Conservation (phyloP, 1,140 invertebrate species). For the Ladona fulva region DNA sequence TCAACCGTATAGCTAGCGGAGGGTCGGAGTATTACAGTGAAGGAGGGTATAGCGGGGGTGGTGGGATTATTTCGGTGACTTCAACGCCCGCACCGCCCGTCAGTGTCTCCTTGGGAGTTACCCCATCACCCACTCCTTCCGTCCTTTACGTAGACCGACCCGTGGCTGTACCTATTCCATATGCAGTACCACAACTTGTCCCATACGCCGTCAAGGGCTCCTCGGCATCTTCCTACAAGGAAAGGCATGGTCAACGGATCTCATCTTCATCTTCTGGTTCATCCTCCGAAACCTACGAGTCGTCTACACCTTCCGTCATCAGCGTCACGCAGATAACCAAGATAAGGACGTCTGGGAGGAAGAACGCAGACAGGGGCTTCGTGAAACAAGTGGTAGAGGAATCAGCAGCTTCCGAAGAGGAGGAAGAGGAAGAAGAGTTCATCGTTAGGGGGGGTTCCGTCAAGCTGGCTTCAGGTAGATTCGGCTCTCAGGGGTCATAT, state of each 20-base stretch:
- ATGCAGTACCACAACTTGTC: slow-evolving; percentile 37
- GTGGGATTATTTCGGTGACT: too few species aligned
- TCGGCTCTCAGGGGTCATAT: neutral
- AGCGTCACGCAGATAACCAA: neutral
- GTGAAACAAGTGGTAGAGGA: neutral
- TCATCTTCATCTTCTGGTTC: neutral
- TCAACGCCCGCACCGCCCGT: too few species aligned
- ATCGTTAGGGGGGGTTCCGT: neutral
- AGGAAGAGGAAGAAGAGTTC: neutral
- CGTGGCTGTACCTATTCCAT: slow-evolving; percentile 32
- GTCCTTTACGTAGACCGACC: neutral
- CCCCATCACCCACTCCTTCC: neutral
- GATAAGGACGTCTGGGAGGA: neutral
- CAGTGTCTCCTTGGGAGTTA: too few species aligned
- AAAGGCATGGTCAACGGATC: neutral
- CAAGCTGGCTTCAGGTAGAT: neutral
- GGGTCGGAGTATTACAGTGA: too few species aligned
- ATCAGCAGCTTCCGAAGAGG: neutral
- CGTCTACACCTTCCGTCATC: neutral
- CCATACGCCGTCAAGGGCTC: slow-evolving; percentile 22
- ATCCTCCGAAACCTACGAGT: neutral
- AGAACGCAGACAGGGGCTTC: neutral
- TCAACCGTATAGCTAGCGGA: too few species aligned
- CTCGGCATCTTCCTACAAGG: neutral
- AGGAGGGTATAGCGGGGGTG: too few species aligned